Conservation (phyloP, 2,113 vertebrate species). For the Petroica traversi region DNA sequence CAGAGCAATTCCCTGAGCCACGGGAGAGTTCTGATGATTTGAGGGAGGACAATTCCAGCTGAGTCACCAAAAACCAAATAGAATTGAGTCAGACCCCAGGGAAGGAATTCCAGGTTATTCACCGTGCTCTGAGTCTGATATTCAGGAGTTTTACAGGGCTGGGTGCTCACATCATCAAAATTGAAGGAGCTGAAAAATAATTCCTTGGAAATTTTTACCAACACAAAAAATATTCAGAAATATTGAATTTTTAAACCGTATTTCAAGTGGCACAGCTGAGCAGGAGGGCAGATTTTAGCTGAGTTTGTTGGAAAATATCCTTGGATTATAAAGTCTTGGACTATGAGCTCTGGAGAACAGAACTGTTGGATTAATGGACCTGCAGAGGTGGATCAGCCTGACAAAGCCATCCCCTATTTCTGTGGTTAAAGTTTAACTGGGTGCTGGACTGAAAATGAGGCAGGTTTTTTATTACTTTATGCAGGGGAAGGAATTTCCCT, state of each 20-base stretch:
- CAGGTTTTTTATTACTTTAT: not conserved
- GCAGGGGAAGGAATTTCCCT: not conserved
- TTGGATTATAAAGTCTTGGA: not conserved
- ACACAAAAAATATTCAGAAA: no score
- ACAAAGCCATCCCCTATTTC: not conserved
- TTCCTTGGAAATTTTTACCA: no score
- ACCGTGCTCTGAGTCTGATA: not conserved
- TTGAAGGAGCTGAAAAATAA: not conserved
- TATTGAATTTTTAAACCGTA: not conserved
- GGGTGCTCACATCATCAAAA: not conserved
- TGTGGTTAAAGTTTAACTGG: constrained; percentile 10
- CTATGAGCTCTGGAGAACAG: not conserved
- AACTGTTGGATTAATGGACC: not conserved
- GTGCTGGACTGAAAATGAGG: not conserved
- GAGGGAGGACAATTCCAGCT: not conserved
- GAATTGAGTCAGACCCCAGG: not conserved
- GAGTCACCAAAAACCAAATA: not conserved
- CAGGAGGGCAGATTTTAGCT: not conserved
- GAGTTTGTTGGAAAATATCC: not conserved
- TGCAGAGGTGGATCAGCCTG: not conserved
- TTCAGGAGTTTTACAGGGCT: not conserved
- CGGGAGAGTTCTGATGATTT: not conserved
- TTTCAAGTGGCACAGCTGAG: not conserved
- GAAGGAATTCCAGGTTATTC: not conserved
- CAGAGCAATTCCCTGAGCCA: not conserved